A percentile compares a stretch with the other conserved stretches of the same genome.
Conservation (phyloP, 2,113 vertebrate genomes). For the Malurus elegans region DNA sequence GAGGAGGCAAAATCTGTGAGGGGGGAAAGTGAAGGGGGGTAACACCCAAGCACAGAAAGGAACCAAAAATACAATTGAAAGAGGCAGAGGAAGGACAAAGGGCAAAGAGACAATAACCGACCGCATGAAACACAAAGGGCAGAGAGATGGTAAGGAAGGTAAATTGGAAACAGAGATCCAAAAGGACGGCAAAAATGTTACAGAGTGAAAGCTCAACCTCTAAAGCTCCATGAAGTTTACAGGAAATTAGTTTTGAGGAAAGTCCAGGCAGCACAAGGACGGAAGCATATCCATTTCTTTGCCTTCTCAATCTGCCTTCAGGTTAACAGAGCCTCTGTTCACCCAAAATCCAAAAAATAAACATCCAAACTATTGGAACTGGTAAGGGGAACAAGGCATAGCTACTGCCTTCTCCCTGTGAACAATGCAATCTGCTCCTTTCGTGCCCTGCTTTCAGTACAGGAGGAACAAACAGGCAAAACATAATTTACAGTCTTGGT, state of each 20-base stretch:
- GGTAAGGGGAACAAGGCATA: neutral
- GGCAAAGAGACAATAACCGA: neutral
- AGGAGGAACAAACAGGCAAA: slow-evolving; percentile 59
- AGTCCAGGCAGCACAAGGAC: neutral
- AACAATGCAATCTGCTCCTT: slow-evolving; percentile 16
- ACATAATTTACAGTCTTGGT: slow-evolving; percentile 60
- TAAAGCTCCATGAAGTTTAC: neutral
- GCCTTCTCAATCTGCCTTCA: neutral
- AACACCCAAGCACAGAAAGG: neutral
- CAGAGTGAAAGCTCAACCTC: neutral
- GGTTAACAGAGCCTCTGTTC: slow-evolving; percentile 1
- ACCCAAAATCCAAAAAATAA: neutral
- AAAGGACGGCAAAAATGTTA: neutral
- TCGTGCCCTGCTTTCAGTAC: slow-evolving; percentile 26
- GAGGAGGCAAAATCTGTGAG: slow-evolving; percentile 16
- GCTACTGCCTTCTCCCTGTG: neutral
- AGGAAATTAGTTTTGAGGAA: neutral
- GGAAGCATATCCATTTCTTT: neutral
- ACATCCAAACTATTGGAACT: neutral
- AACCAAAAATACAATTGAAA: neutral
- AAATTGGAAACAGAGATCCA: neutral
- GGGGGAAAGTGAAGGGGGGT: neutral
- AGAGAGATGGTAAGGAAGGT: neutral
- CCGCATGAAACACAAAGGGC: neutral
- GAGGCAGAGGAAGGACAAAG: neutral